Base-by-base conservation (phyloP, 2,888 invertebrate species). In the Lycophotia porphyrea region DNA sequence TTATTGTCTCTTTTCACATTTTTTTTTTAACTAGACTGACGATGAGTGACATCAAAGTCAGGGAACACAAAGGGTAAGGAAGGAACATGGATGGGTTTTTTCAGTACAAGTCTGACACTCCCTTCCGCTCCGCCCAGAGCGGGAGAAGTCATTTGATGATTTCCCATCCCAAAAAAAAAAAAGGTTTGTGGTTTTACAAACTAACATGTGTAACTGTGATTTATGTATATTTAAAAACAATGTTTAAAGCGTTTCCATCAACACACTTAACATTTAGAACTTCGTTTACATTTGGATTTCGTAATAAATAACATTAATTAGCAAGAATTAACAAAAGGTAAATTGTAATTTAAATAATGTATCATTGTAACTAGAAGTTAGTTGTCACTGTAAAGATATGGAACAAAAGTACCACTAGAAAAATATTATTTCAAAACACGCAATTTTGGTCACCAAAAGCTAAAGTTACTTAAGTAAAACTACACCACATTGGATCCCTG, bases 321-420 rank as follows among this genome's bases (percentile, higher is more conserved):
- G 34, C 55, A 61, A 58, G 68, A 77, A 71, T 80, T 76, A 85
- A 74, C 72, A 66, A 77, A 84, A 74, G 77, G 75, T 83, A 74
- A 84, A 86, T 86, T 86, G 76, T 82, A 80, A 84, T 85, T 82
- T 78, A 80, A 82, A 86, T 84, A 67, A 75, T 71, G 77, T 86
- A 68, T 76, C 63, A 73, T 60, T 74, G 58, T 52, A 42, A 77
- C 65, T 70, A 79, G 66, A 36, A 77, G 71, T 78, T 63, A 64
- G 72, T 58, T 27, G 31, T 47, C 49, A 55, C 66, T 27, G 9
- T 27, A 42, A 3, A 58, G 15, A 13, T 31, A n/a, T 5, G 13
- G 0, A 44, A 15, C 70, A 72, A 60, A 72, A 82, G 24, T 5
- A 42, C 52, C n/a, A 65, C 11, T 24, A 63, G 39, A 36, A 39